Conservation (phyloP, 2,113 vertebrate species). For the Tetrao urogallus region DNA sequence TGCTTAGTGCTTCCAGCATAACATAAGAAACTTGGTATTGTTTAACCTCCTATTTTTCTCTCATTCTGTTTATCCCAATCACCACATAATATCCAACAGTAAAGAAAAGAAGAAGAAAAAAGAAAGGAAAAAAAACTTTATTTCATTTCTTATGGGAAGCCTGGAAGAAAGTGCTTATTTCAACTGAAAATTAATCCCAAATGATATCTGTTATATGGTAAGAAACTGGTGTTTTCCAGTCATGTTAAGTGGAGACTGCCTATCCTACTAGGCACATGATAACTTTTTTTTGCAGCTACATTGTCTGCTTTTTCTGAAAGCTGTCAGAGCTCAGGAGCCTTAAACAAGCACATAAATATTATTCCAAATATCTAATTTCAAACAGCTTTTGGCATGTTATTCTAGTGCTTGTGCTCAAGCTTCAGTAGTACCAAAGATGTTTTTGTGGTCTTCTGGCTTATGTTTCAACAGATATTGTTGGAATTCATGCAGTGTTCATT, state of each 20-base stretch:
- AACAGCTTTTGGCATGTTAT: neutral
- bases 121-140: neutral
- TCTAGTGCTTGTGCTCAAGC: neutral
- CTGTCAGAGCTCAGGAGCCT: neutral
- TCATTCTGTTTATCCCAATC: neutral
- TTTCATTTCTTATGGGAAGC: neutral
- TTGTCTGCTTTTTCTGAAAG: neutral
- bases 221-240: neutral
- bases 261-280: neutral
- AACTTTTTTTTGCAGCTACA: neutral
- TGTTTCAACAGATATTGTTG: neutral
- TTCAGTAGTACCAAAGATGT: neutral
- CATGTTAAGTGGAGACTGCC: neutral
- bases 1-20: neutral
- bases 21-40: neutral
- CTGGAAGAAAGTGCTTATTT: neutral
- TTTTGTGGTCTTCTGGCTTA: neutral
- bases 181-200: neutral
- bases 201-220: neutral
- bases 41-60: neutral
- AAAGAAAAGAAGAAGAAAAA: neutral
- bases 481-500: neutral
- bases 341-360: neutral
- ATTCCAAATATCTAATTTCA: neutral
- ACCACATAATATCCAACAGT: neutral